phyloP scores from a whole-genome alignment of 2,797 vertebrate genomes.

The Pseudochaenichthys georgianus region DNA sequence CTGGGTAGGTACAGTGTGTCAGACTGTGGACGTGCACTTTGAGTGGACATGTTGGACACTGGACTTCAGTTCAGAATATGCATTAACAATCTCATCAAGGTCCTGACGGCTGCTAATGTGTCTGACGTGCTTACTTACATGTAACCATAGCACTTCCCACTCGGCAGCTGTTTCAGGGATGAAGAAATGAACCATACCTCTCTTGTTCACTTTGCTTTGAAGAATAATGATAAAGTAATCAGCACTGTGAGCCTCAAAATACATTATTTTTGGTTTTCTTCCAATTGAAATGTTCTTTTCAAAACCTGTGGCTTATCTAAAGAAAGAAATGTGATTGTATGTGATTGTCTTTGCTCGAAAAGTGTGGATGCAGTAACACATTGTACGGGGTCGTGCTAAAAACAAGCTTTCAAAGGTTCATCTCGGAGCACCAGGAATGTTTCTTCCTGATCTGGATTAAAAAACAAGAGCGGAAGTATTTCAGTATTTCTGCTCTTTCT shows the following conservation, averaged over 20 bases:
- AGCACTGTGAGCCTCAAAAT: not conserved
- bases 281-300: too few relatives aligned
- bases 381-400: not conserved
- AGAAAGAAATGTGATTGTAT: too few relatives aligned
- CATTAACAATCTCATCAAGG: not conserved
- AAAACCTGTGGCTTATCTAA: too few relatives aligned
- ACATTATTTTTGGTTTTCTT: too few relatives aligned
- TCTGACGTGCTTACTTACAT: not conserved
- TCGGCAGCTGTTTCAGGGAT: not conserved
- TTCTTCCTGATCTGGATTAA: not conserved
- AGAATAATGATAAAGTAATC: not conserved
- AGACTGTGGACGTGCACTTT: not conserved
- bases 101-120: not conserved
- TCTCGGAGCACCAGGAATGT: not conserved
- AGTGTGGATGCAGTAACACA: too few relatives aligned
- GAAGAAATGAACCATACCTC: not conserved
- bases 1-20: slow-evolving; percentile 88
- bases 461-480: not conserved
- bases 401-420: not conserved
- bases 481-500: not conserved
- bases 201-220: not conserved
- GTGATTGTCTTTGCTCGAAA: too few relatives aligned
- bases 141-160: not conserved
- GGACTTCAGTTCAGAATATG: not conserved
- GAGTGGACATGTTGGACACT: too few relatives aligned